Base-by-base conservation (phyloP, 1,140 invertebrate species). In the Trachelipus rathkii region DNA sequence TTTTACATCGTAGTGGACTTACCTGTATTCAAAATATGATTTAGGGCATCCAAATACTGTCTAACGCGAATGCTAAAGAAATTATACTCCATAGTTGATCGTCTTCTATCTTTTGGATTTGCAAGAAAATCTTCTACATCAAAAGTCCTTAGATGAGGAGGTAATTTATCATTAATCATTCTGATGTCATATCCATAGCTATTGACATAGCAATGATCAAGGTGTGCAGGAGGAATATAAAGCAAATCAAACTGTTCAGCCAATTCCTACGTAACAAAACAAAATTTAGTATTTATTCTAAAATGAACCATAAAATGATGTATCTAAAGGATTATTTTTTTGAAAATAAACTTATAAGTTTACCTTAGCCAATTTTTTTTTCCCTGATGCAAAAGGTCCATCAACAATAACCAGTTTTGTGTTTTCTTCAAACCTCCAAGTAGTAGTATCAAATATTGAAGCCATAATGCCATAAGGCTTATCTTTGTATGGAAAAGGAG, bases 1-100 rank as follows among this genome's bases (percentile, higher is more conserved):
- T 33, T 33, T 33, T 33, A 33, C 33, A 21, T 68, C 67, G 44
- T 72, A 44, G 76, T 21, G n/a, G 46, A 80, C 73, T 82, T 82
- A 87, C 88, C 95, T 73, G 95, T 97, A 78, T 92, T 95, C 0
- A 97, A 84, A 0, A 97, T 72, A 86, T 98, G 95, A 72, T 90
- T 87, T 44, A 97, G 84, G 1, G 92, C 93, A 86, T 95, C 91
- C 77, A 93, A 86, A 82, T 96, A 96, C 79, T 93, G 89, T 0
- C 86, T 85, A 74, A 85, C 90, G 75, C 92, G 89, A 9, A 92
- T 83, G 44, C 83, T 83, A 78, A 91, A 92, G 87, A 91, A 91
- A 53, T 86, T 82, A 33, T 91, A 85, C 84, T 96, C 93, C 82
- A 93, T 91, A 23, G 83, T 83, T 0, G 88, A 89, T 44, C 89